These are phyloP conservation scores for Festucalex cinctus DNA, from an alignment of 2,113 vertebrate species.

Conservation along the genomic window DNA sequence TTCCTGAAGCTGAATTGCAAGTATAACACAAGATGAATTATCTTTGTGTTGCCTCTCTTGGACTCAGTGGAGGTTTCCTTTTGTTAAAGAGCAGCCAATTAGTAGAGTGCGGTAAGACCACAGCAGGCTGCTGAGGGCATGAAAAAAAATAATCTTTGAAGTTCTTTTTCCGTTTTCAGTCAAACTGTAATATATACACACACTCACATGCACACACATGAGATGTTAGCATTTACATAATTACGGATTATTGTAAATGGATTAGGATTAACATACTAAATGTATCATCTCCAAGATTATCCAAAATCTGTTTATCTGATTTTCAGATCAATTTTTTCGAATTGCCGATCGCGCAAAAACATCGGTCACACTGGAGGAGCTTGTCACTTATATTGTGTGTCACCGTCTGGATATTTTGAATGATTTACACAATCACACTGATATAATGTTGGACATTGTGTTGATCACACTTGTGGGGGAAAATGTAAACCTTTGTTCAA, in stretches of 20 bases:
- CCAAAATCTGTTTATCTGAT: constrained; percentile 1
- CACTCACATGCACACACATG: constrained; percentile 1
- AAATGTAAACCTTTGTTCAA: neutral
- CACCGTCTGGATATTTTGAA: neutral
- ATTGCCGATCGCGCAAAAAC: neutral
- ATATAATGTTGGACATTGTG: neutral
- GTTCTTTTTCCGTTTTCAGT: no score
- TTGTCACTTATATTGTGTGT: no score
- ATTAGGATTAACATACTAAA: constrained; percentile 4
- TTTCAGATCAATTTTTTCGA: neutral
- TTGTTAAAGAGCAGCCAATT: constrained; percentile 38
- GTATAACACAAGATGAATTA: constrained; percentile 2
- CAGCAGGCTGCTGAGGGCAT: no score
- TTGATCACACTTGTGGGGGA: no score
- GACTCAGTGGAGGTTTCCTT: constrained; percentile 4
- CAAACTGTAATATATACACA: constrained; percentile 4
- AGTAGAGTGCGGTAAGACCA: constrained; percentile 34
- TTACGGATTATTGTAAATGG: constrained; percentile 41
- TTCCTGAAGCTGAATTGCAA: neutral
- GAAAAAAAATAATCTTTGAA: neutral
- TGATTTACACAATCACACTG: neutral
- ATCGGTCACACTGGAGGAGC: neutral
- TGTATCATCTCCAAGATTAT: constrained; percentile 5
- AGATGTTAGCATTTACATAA: constrained; percentile 42
- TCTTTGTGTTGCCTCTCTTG: constrained; percentile 1